A percentile compares a stretch with the other conserved stretches of the same genome.
Evolutionary conservation across 64 coral and sea anemone species (phyloP).

Genomic region (Montipora sp.): DNA sequence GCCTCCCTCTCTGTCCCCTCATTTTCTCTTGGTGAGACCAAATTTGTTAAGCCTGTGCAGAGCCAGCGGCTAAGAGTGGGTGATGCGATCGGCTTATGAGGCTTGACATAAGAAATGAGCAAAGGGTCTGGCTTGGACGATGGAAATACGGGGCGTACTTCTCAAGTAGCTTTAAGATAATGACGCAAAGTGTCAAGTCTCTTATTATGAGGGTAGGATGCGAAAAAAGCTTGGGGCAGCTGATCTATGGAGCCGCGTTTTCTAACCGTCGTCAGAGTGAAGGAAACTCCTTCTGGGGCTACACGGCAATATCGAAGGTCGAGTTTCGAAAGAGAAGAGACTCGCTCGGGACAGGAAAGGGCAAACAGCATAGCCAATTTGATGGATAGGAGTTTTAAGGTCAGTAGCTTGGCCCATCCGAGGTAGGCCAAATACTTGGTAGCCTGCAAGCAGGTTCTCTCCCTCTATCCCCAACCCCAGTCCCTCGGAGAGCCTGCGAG

Average conservation of each 20-base stretch:
- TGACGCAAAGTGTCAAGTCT: neutral
- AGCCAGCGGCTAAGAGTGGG: constrained; percentile 33
- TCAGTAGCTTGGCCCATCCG: neutral
- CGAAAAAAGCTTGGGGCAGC: neutral
- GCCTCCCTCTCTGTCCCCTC: too few relatives aligned
- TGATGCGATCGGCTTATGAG: constrained; percentile 5
- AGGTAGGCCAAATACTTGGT: neutral
- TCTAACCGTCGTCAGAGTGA: neutral
- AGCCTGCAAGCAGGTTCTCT: too few relatives aligned
- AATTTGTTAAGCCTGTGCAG: neutral
- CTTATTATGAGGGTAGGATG: neutral
- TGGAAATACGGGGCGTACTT: neutral
- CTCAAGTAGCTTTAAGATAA: constrained; percentile 24
- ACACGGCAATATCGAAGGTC: too few relatives aligned
- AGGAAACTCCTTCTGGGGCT: constrained; percentile 32
- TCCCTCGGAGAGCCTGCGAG: too few relatives aligned
- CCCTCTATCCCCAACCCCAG: too few relatives aligned
- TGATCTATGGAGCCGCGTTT: neutral
- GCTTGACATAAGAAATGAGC: neutral
- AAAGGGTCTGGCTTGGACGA: constrained; percentile 1
- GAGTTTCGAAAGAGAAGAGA: too few relatives aligned
- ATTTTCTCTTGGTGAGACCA: neutral
- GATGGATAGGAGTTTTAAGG: neutral
- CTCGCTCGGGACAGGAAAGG: too few relatives aligned
- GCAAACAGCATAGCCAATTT: constrained; percentile 27